Conservation (phyloP, 2,113 vertebrate genomes). For the Erythrolamprus reginae region DNA sequence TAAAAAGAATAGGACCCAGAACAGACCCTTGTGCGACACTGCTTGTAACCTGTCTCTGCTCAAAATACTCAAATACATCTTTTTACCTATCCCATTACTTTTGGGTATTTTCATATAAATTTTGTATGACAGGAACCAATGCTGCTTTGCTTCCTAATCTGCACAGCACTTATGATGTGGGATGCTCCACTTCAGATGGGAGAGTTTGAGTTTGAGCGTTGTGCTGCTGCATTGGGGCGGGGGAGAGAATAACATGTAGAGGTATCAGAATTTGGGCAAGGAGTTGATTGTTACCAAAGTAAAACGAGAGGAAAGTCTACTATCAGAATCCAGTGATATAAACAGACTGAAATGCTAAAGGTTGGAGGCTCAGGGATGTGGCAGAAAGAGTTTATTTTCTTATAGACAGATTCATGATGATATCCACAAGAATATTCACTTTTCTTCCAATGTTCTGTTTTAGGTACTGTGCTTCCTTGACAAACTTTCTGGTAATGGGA, state of each 20-base stretch:
- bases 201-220: not conserved
- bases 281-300: not conserved
- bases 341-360: not conserved
- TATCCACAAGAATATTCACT: constrained; percentile 18
- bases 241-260: not conserved
- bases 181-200: not conserved
- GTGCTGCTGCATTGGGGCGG: not conserved
- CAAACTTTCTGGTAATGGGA: constrained; percentile 91
- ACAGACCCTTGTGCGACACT: too few relatives aligned
- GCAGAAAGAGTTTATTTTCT: not conserved
- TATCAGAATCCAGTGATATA: too few relatives aligned
- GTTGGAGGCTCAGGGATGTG: not conserved
- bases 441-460: constrained; percentile 25
- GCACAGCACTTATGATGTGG: too few relatives aligned
- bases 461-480: constrained; percentile 83
- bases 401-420: not conserved
- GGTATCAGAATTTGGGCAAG: not conserved
- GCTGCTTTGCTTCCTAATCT: not conserved
- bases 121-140: not conserved
- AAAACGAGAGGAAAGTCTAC: not conserved
- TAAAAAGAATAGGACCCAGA: too few relatives aligned
- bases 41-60: too few relatives aligned
- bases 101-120: not conserved
- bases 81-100: not conserved
- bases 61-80: too few relatives aligned